Conservation (phyloP, 2,888 invertebrate species). For the Parasteatoda lunata region DNA sequence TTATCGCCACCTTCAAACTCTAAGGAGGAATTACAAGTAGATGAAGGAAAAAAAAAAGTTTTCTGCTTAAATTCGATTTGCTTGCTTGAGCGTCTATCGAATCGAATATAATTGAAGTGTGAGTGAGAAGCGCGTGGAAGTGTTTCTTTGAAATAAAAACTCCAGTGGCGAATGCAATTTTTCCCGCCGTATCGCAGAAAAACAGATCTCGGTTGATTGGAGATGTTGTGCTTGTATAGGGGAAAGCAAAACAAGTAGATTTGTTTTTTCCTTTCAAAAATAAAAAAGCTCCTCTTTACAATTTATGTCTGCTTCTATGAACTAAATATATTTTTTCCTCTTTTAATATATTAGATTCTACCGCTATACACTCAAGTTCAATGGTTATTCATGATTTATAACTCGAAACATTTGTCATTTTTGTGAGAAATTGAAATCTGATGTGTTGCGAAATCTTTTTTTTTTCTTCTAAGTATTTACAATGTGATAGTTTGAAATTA, state of each 20-base stretch:
- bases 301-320: too few species aligned
- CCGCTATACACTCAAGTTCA: too few species aligned
- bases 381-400: too few species aligned
- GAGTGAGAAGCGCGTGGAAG: not conserved
- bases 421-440: too few species aligned
- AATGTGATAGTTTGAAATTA: too few species aligned
- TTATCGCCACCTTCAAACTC: not conserved
- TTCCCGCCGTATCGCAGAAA: not conserved
- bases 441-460: too few species aligned
- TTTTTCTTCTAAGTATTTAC: too few species aligned
- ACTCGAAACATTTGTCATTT: too few species aligned
- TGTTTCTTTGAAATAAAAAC: not conserved
- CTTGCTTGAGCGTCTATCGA: slow-evolving; percentile 1
- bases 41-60: not conserved
- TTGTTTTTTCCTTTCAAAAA: not conserved
- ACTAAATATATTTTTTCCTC: too few species aligned
- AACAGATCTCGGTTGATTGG: not conserved
- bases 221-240: not conserved
- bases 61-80: slow-evolving; percentile 2
- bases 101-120: slow-evolving; percentile 3
- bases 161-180: not conserved
- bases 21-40: not conserved
- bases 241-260: not conserved
- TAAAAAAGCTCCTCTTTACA: too few species aligned
- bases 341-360: too few species aligned